phyloP scores from a whole-genome alignment of 2,113 vertebrate species.

The Nyctibius bracteatus region DNA sequence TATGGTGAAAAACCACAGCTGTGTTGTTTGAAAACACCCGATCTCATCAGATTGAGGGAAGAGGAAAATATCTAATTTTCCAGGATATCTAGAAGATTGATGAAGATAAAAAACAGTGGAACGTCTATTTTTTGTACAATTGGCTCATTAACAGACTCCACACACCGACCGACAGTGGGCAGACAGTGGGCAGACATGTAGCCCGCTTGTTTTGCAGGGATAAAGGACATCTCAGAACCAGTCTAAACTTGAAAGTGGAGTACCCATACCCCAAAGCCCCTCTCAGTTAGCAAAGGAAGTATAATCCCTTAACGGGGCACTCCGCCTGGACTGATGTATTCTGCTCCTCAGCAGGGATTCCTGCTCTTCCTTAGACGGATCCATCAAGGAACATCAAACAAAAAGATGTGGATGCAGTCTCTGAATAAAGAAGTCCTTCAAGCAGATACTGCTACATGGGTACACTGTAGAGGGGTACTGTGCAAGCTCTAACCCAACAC shows the following conservation, averaged over 20 bases:
- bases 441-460: fast-evolving
- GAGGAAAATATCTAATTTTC: background rate
- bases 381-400: fast-evolving
- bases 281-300: background rate
- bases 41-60: background rate
- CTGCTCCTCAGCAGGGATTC: background rate
- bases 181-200: too few species aligned
- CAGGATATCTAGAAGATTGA: background rate
- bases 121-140: background rate
- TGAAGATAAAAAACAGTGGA: background rate
- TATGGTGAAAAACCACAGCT: background rate
- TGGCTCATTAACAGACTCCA: background rate
- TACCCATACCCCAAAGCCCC: background rate
- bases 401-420: background rate
- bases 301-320: fast-evolving
- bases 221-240: background rate
- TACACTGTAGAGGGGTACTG: too few species aligned
- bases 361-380: background rate
- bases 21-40: background rate
- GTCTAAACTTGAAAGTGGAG: background rate
- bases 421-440: background rate
- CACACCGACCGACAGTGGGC: background rate
- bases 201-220: background rate
- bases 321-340: background rate
- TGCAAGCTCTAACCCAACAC: background rate